Percentiles rank a stretch among this genome's conserved stretches.
phyloP scores from a whole-genome alignment of 2,797 vertebrate species.

The Dendrocincla fuliginosa region DNA sequence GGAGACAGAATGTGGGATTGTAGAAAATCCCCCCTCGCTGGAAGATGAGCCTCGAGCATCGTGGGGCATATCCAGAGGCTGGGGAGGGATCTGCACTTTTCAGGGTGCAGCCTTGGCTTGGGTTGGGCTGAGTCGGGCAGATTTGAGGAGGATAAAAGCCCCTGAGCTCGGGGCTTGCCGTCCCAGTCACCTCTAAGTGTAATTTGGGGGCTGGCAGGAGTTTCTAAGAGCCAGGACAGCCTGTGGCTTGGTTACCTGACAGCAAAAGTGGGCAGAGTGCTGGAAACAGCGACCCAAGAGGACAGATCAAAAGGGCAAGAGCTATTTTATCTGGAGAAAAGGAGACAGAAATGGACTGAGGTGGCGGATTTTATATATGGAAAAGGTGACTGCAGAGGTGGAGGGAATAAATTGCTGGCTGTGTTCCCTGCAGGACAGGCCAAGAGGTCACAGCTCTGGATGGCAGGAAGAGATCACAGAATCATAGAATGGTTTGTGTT shows the following conservation, averaged over 20 bases:
- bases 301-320: neutral
- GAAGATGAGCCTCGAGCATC: neutral
- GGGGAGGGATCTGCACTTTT: neutral
- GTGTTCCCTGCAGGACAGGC: neutral
- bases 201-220: neutral
- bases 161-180: neutral
- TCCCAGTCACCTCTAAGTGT: neutral
- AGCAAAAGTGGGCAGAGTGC: neutral
- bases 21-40: neutral
- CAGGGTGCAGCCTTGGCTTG: rapidly evolving
- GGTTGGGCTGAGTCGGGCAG: neutral
- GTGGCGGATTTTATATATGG: neutral
- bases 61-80: neutral
- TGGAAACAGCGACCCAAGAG: neutral
- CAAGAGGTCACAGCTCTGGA: neutral
- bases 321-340: neutral
- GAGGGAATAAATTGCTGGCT: neutral
- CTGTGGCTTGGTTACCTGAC: neutral
- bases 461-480: neutral
- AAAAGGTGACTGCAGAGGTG: neutral
- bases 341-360: neutral
- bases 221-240: neutral
- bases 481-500: neutral
- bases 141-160: neutral
- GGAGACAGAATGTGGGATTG: neutral